Conservation (phyloP, 2,888 invertebrate genomes). For the Blomia tropicalis region DNA sequence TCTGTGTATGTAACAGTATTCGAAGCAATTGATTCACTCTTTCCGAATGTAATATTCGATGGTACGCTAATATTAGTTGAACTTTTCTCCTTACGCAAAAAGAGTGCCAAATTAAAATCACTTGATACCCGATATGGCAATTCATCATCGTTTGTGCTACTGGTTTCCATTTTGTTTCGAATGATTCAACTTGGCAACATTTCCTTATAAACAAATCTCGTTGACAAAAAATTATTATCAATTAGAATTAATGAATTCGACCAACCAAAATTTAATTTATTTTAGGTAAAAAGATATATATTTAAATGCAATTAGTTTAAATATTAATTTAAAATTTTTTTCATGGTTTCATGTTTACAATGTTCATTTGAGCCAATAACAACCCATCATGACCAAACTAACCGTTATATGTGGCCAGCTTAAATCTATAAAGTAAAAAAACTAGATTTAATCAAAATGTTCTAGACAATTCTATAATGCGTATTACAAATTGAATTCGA, state of each 20-base stretch:
- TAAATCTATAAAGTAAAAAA: background rate
- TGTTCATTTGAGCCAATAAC: background rate
- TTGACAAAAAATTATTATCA: too few relatives aligned
- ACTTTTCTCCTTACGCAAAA: conserved; percentile 2
- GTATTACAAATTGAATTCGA: background rate
- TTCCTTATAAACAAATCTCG: too few relatives aligned
- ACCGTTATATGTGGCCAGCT: background rate
- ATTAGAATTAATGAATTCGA: too few relatives aligned
- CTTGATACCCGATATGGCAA: background rate
- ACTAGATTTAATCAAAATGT: background rate
- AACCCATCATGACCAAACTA: background rate
- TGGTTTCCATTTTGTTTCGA: too few relatives aligned
- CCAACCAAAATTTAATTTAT: too few relatives aligned
- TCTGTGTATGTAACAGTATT: too few relatives aligned
- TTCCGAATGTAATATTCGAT: background rate
- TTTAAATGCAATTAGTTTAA: too few relatives aligned
- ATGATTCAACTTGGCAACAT: too few relatives aligned
- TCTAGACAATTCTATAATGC: background rate
- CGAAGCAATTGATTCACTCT: background rate
- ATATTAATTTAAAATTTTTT: too few relatives aligned
- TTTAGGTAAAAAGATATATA: too few relatives aligned
- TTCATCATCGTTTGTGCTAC: background rate
- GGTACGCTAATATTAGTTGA: background rate
- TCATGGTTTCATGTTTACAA: too few relatives aligned
- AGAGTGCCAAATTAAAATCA: background rate